Evolutionary conservation across 64 coral and sea anemone species (phyloP).

Genomic region (Montipora cactus): DNA sequence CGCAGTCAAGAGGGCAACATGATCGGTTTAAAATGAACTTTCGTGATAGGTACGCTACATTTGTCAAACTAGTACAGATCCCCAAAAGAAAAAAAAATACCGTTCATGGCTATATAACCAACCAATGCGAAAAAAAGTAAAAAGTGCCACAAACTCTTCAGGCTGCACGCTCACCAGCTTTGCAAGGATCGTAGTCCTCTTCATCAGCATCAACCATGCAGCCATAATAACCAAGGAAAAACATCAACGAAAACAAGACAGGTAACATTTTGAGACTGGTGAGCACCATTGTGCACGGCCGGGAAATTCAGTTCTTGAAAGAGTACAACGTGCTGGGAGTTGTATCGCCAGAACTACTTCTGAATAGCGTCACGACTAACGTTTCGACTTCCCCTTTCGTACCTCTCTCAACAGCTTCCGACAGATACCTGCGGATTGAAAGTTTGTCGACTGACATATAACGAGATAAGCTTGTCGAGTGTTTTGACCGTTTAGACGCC

Average conservation of each 20-base stretch:
- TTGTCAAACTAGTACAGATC: background rate
- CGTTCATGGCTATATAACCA: no score
- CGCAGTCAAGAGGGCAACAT: background rate
- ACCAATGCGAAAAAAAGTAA: background rate
- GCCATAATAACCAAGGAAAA: conserved; percentile 3
- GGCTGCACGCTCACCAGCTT: conserved; percentile 64
- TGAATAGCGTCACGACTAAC: background rate
- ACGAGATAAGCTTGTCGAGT: conserved; percentile 2
- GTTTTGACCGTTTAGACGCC: background rate
- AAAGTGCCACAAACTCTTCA: background rate
- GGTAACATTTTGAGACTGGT: background rate
- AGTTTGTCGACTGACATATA: background rate
- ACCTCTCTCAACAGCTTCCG: conserved; percentile 34
- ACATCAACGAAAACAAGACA: background rate
- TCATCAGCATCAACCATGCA: conserved; percentile 48
- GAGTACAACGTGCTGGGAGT: background rate
- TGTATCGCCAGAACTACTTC: background rate
- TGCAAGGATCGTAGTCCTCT: conserved; percentile 91
- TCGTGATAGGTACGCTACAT: background rate
- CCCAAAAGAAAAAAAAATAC: background rate
- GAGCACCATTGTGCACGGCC: background rate
- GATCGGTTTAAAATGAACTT: background rate
- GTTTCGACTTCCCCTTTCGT: background rate
- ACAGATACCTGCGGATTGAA: conserved; percentile 29
- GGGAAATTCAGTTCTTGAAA: background rate